Evolutionary conservation across 1,140 invertebrate species (phyloP).

Genomic region (Lanistes nyassanus): DNA sequence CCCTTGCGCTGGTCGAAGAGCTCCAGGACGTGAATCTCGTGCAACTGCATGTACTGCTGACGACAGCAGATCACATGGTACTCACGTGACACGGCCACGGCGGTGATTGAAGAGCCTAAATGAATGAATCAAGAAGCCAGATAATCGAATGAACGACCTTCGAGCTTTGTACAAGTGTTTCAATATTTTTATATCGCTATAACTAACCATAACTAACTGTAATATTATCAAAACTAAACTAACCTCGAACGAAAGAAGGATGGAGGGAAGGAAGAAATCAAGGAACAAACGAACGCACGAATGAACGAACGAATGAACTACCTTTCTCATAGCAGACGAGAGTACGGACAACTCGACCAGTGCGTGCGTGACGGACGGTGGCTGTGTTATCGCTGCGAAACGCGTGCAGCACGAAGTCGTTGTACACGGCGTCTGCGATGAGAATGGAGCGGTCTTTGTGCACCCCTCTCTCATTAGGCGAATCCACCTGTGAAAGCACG

Average conservation of each 20-base stretch:
- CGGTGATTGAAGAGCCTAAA: constrained; percentile 48
- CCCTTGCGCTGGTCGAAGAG: constrained; percentile 60
- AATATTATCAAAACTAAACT: too few relatives aligned
- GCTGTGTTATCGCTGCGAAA: constrained; percentile 52
- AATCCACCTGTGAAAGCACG: constrained; percentile 42
- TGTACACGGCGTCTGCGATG: constrained; percentile 44
- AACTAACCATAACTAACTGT: too few relatives aligned
- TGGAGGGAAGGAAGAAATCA: too few relatives aligned
- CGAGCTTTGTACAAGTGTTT: not conserved
- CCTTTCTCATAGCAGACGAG: constrained; percentile 54
- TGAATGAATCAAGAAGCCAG: not conserved
- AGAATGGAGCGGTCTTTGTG: constrained; percentile 57
- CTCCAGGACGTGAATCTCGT: constrained; percentile 59
- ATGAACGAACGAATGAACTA: not conserved
- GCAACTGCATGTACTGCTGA: constrained; percentile 56
- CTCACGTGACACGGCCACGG: constrained; percentile 56
- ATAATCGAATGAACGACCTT: not conserved
- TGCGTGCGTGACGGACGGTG: constrained; percentile 50
- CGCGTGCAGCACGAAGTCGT: constrained; percentile 56
- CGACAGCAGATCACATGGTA: constrained; percentile 59
- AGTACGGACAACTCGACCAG: constrained; percentile 53
- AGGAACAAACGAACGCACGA: too few relatives aligned
- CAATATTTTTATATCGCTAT: not conserved
- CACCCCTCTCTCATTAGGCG: constrained; percentile 44
- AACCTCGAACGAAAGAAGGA: too few relatives aligned